Evolutionary conservation across 2,888 invertebrate genomes (phyloP), one percentile per base, ranked within the genome.

Genomic region (Andrena hattorfiana): DNA sequence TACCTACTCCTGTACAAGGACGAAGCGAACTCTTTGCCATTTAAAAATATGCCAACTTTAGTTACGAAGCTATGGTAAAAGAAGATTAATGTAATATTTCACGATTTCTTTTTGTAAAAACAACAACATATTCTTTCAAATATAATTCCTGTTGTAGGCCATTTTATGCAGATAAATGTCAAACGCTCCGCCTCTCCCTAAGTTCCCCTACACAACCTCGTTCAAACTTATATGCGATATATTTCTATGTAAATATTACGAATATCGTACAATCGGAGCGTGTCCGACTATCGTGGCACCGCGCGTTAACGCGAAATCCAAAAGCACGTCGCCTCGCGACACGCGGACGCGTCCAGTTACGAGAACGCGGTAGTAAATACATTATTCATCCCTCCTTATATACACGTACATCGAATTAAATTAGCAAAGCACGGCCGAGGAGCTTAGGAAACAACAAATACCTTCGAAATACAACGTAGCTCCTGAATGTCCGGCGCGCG

Each of bases 271-370:
- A 64, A 13, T 62, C 16, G 32, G 28, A 26, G 23, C 32, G 48
- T 64, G 35, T 66, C 20, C 54, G 20, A n/a, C 68, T 28, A 48
- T 69, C 67, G 28, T 63, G 49, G 16, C 7, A 10, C 13, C n/a
- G 2, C 8, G 32, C 35, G 54, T 48, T 59, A 42, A 80, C 54
- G 73, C 42, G 48, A 54, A 69, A 63, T n/a, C 42, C 62, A 77
- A 87, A 78, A 84, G 84, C 84, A 87, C 87, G 79, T 81, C 83
- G 81, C 80, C 30, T 20, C 62, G 73, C 63, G 59, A 54, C 51
- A 76, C 66, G 51, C 23, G 64, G 7, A 56, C 64, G n/a, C 68
- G 48, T 35, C 71, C 72, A 77, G 77, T 85, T 86, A 82, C 66
- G 82, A 76, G 70, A 72, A 68, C 54, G 60, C 49, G 60, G 32